Base-by-base conservation (phyloP, 2,888 invertebrate genomes). In the Fragum fragum region DNA sequence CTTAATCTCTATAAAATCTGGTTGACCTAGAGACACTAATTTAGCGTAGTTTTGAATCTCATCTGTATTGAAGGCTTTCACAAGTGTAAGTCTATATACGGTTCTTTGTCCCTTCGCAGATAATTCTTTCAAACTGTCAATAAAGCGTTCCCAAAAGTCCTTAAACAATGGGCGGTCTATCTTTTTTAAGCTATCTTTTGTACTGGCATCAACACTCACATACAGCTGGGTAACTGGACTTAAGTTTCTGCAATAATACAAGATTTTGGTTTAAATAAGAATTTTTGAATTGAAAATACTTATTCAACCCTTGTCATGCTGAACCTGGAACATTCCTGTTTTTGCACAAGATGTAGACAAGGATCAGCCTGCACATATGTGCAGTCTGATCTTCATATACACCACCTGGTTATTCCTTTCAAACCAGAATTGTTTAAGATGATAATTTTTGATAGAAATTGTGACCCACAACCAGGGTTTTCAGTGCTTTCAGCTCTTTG, bases 1-100 rank as follows among this genome's bases (percentile, higher is more conserved):
- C 94, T 96, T 96, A 53, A 96, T 94, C 93, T 96, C 96, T 85
- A 96, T 96, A 86, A 96, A 96, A 91, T 96, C 96, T 61, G 96
- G 96, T 73, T 95, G 92, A 16, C 96, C 96, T 9, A 95, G 83
- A 5, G 93, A 89, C 0, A 96, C 95, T 16, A 96, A 93, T 29
- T 95, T 92, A 1, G 95, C 95, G 93, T 96, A 96, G 78, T 94
- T 95, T 77, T 95, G 94, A 52, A 96, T 81, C 87, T 96, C 96
- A 53, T 96, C 95, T 1, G 95, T 95, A 91, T 96, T 96, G 94
- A 95, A 96, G 11, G 95, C 94, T 90, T 96, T 96, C 1, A 96
- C 96, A 55, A 96, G 92, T 1, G 96, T 96, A 73, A 96, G 90
- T 82, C 96, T 94, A 90, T 96, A 96, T 2, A 96, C 96, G 47